A percentile compares a stretch with the other conserved stretches of the same genome.
Conservation (phyloP, 2,888 invertebrate species). For the Sphecodes monilicornis region DNA sequence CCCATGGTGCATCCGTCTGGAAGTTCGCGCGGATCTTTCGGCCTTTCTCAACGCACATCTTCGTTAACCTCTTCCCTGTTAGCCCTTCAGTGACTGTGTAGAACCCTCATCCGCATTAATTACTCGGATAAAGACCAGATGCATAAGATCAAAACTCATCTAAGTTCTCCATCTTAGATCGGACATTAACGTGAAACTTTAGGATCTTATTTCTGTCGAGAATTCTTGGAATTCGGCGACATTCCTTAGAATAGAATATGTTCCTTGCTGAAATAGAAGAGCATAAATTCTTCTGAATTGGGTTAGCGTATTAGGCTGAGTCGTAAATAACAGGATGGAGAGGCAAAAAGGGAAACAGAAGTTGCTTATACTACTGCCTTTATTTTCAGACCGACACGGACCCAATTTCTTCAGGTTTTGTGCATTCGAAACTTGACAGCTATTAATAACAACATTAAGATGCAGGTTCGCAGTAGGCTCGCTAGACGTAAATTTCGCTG, state of each 20-base stretch:
- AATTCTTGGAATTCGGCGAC: not conserved
- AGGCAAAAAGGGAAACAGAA: not conserved
- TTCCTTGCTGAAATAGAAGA: not conserved
- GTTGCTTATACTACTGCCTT: not conserved
- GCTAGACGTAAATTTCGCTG: not conserved
- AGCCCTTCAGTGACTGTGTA: not conserved
- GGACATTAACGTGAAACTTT: not conserved
- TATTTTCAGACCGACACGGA: not conserved
- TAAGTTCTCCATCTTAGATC: too few relatives aligned
- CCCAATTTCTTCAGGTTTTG: constrained; percentile 2
- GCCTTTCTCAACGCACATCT: not conserved
- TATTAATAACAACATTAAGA: not conserved
- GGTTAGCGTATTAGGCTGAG: not conserved
- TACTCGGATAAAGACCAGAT: not conserved
- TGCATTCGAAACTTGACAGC: constrained; percentile 3
- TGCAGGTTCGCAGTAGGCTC: not conserved
- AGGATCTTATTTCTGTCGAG: not conserved
- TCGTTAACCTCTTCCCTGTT: not conserved
- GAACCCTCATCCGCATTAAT: not conserved
- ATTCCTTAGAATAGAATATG: not conserved
- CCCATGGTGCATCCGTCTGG: constrained; percentile 46
- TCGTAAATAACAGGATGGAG: not conserved
- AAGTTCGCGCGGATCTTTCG: constrained; percentile 16
- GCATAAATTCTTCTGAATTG: not conserved
- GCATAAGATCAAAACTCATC: too few relatives aligned